These are phyloP conservation scores for Caenorhabditis doughertyi DNA, from an alignment of 2,888 invertebrate species.

Conservation along the genomic window DNA sequence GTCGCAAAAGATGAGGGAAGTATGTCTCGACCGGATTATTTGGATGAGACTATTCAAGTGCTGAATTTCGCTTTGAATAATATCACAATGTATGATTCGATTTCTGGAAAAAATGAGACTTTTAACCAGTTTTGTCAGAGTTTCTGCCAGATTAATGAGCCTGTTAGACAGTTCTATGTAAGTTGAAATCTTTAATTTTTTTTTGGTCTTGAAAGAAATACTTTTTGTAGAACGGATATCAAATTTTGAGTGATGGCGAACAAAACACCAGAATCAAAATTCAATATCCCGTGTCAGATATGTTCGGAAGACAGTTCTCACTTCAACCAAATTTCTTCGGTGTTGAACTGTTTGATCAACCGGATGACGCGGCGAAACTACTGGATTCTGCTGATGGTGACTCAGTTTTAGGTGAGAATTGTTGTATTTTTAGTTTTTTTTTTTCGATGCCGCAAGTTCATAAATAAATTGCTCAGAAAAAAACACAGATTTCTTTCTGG, in stretches of 20 bases:
- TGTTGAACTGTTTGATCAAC: constrained; percentile 70
- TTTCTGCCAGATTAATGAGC: constrained; percentile 77
- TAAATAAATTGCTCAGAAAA: no score
- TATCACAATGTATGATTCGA: constrained; percentile 70
- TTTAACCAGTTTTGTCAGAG: constrained; percentile 75
- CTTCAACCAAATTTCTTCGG: constrained; percentile 80
- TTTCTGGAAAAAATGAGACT: constrained; percentile 63
- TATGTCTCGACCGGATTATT: constrained; percentile 77
- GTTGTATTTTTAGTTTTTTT: no score
- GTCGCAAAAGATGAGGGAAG: constrained; percentile 81
- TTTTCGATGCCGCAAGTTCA: no score
- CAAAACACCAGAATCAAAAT: constrained; percentile 70
- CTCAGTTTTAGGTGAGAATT: constrained; percentile 26
- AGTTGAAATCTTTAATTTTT: no score
- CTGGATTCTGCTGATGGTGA: constrained; percentile 58
- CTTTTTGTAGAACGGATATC: constrained; percentile 74
- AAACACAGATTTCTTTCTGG: no score
- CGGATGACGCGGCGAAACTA: constrained; percentile 62
- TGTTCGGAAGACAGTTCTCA: constrained; percentile 77
- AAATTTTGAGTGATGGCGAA: constrained; percentile 73
- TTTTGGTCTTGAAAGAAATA: no score
- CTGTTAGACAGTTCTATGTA: constrained; percentile 78
- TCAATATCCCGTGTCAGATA: constrained; percentile 76
- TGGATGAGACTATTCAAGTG: constrained; percentile 79
- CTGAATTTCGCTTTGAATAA: constrained; percentile 74